phyloP scores from a whole-genome alignment of 2,113 vertebrate species.

The Verasper variegatus region DNA sequence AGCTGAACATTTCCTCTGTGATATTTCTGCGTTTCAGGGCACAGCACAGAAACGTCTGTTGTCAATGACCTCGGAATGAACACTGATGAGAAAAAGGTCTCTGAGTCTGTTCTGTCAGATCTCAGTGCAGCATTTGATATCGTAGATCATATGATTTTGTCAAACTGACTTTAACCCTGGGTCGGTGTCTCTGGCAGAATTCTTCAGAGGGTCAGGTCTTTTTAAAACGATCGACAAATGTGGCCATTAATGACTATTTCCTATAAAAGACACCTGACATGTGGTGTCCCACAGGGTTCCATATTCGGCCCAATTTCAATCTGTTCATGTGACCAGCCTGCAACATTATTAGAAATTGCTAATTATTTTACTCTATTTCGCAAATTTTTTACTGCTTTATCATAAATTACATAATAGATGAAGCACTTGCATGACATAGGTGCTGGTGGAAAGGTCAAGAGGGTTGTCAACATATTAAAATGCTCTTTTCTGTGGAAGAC shows the following conservation, averaged over 20 bases:
- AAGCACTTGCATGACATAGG: too few species aligned
- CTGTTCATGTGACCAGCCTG: not conserved
- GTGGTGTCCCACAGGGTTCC: not conserved
- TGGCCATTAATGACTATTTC: not conserved
- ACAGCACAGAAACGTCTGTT: not conserved
- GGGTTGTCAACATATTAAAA: conserved; percentile 18
- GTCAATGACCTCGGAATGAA: not conserved
- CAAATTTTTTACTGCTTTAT: too few species aligned
- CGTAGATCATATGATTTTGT: not conserved
- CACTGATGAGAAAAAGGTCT: not conserved
- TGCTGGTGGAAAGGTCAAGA: conserved; percentile 32
- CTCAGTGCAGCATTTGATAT: not conserved
- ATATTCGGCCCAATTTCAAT: not conserved
- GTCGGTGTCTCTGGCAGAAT: not conserved
- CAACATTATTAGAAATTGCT: too few species aligned
- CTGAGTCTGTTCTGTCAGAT: not conserved
- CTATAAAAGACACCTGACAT: not conserved
- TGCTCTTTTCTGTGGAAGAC: not conserved
- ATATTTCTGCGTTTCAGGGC: not conserved
- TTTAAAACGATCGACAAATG: not conserved
- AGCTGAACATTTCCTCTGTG: not conserved
- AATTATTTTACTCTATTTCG: too few species aligned
- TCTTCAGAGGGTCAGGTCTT: not conserved
- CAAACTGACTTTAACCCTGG: not conserved
- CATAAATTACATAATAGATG: too few species aligned